Conservation (phyloP, 2,113 vertebrate species). For the Procavia capensis region DNA sequence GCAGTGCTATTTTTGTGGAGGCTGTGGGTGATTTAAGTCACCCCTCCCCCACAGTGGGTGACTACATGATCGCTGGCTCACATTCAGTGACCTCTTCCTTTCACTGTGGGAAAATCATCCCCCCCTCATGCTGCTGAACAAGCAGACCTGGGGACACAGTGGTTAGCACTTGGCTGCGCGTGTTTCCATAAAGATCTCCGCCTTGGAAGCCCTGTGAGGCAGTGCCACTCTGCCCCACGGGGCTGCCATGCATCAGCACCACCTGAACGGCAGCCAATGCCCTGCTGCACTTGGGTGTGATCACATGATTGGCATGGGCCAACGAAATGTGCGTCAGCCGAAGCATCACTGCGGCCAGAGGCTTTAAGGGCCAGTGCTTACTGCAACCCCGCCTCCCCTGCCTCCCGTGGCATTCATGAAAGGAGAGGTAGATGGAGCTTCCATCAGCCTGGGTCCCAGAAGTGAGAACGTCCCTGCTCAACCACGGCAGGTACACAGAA, state of each 20-base stretch:
- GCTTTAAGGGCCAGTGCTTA: background rate
- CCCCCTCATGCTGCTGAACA: background rate
- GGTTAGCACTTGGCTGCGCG: background rate
- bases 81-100: background rate
- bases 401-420: background rate
- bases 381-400: background rate
- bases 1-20: background rate
- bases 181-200: too few species aligned
- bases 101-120: fast-evolving
- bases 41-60: background rate
- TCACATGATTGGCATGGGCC: background rate
- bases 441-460: background rate
- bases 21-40: background rate
- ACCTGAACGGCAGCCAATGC: too few species aligned
- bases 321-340: background rate
- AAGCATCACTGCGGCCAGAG: background rate
- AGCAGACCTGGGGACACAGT: background rate
- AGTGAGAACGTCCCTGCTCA: background rate
- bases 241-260: too few species aligned
- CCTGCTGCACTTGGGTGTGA: background rate
- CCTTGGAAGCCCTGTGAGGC: too few species aligned
- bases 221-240: too few species aligned
- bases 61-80: fast-evolving
- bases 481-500: background rate
- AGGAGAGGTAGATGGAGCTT: background rate